Base-by-base conservation (phyloP, 2,888 invertebrate genomes). In the Notodromas monacha region DNA sequence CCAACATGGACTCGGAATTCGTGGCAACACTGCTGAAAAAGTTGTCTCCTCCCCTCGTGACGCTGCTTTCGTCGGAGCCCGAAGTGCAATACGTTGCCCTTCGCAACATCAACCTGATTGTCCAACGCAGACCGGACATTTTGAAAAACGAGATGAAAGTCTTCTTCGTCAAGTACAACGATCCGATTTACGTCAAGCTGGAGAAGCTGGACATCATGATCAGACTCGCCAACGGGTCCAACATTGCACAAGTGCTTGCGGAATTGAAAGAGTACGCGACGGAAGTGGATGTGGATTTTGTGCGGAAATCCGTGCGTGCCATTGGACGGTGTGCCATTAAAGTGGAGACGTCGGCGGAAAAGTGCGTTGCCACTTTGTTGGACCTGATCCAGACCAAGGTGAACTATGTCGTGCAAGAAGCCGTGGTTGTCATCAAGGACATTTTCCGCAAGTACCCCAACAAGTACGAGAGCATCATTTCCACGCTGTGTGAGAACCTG, bases 191-290 rank as follows among this genome's bases (percentile, higher is more conserved):
- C 50, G 96, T 99, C 27, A 96, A 96, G 49, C 58, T 96, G 36
- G 96, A 96, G 50, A 96, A 96, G 48, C 47, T 96, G 41, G 96
- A 96, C 48, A 96, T 96, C 34, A 96, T 96, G 92, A 99, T 99
- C 43, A 66, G 96, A 11, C 56, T 99, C 39, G 92, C 96, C 11
- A 84, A 81, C 28, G 86, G 92, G 49, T 69, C 76, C 11, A 99
- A 99, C 51, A 96, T 96, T 42, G 77, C 86, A 2, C 92, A 96
- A 51, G 89, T 89, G 31, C 57, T 96, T 15, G 86, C 89, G 26
- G 96, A 96, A 49, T 55, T 99, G 26, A 96, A 99, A 52, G 92
- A 96, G 52, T 61, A 96, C 46, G 92, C 96, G 6, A 92, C 92
- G 0, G 96, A 96, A 47, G 92, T 99, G 2, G 96, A 96, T 48